Conservation (phyloP, 1,140 invertebrate genomes). For the Vanessa atalanta region DNA sequence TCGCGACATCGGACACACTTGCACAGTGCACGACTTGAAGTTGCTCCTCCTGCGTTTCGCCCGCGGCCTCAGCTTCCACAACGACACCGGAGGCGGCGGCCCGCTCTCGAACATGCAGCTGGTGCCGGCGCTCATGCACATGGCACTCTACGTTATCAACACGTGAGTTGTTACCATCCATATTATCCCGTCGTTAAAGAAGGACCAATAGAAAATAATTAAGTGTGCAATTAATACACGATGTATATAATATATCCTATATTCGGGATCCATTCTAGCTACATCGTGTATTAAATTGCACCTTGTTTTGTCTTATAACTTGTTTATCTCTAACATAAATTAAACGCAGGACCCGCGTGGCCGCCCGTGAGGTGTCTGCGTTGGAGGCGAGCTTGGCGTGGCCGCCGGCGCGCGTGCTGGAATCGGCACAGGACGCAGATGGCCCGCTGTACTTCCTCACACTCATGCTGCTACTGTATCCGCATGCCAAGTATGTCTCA, state of each 20-base stretch:
- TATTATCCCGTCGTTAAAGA: not conserved
- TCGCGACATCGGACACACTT: conserved; percentile 93
- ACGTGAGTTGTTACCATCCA: conserved; percentile 84
- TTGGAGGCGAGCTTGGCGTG: conserved; percentile 68
- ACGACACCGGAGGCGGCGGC: conserved; percentile 97
- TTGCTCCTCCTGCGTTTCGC: conserved; percentile 94
- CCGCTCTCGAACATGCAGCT: conserved; percentile 98
- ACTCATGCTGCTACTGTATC: conserved; percentile 89
- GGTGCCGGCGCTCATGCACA: conserved; percentile 96
- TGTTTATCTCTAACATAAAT: no score
- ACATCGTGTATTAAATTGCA: no score
- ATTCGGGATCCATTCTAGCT: no score
- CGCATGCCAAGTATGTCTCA: conserved; percentile 81
- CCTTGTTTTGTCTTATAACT: no score
- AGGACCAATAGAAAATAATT: not conserved
- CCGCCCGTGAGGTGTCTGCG: conserved; percentile 69
- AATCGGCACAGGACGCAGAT: conserved; percentile 93
- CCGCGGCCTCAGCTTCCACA: conserved; percentile 96
- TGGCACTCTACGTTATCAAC: conserved; percentile 97
- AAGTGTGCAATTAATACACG: not conserved
- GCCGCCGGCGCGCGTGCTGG: conserved; percentile 83
- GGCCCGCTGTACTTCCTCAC: conserved; percentile 93
- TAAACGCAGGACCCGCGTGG: conserved; percentile 85
- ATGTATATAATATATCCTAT: no score
- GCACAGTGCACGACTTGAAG: conserved; percentile 97